Evolutionary conservation across 2,888 invertebrate species (phyloP), one percentile per base, ranked within the genome.

Genomic region (Tachystola acroxantha): DNA sequence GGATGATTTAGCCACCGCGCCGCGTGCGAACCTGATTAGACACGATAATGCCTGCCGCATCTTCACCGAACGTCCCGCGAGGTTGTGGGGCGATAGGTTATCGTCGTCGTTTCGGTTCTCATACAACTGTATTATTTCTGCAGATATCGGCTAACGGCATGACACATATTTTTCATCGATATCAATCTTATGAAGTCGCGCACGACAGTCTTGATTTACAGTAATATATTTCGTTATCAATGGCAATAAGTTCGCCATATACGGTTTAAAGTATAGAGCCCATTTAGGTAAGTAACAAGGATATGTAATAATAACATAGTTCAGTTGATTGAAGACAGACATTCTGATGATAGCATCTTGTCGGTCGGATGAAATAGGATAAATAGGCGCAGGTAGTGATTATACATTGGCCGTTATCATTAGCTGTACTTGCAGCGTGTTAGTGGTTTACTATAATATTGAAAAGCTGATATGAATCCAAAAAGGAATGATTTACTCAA

Each of bases 21-120:
- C 84, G 81, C 85, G 82, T 86, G 84, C 84, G 84, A 84, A 84
- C 80, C 80, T 78, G 85, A 86, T 85, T 84, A 80, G 84, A 78
- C 75, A 80, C 81, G 84, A 85, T 82, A 81, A 68, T 75, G 73
- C 72, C 16, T 16, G 71, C 69, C 72, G 66, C 73, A 64, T 76
- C 77, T 73, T 69, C 64, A 58, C 58, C 58, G 59, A 63, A 68
- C 55, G 59, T n/a, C n/a, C 55, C 5, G 13, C 50, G 58, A 61
- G 63, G 56, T 64, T 62, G 57, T 49, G 64, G 64, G 69, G 63
- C 78, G 75, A 79, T 78, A 82, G 84, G 80, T 84, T 84, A 81
- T 82, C 82, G 60, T 61, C 51, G 58, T 60, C 53, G 52, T 52
- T 64, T 60, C 52, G 57, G 64, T 66, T 61, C 64, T 69, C 69